Percentiles rank a stretch among this genome's conserved stretches.
Conservation (phyloP, 2,113 vertebrate genomes). For the Jacana jacana region DNA sequence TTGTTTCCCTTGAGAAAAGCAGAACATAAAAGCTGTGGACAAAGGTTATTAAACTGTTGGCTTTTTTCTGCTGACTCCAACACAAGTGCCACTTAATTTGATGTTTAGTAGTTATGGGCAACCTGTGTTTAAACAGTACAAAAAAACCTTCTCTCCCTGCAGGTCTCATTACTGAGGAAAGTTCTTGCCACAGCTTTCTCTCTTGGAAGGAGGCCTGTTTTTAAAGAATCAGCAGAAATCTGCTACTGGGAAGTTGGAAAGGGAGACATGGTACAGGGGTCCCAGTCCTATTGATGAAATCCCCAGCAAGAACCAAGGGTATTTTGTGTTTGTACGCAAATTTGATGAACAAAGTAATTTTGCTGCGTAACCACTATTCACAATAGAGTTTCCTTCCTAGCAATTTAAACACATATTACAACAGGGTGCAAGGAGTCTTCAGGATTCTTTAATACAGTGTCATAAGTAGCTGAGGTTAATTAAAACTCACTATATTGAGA, state of each 20-base stretch:
- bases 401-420: background rate
- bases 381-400: background rate
- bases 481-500: background rate
- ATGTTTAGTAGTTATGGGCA: background rate
- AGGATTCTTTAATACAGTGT: background rate
- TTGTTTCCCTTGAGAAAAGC: background rate
- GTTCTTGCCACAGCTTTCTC: background rate
- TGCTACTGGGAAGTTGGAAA: background rate
- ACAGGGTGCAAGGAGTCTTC: background rate
- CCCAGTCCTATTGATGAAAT: no score
- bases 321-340: background rate
- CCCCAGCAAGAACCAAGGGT: background rate
- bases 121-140: background rate
- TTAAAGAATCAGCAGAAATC: background rate
- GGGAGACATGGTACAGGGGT: background rate
- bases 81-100: background rate
- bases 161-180: constrained; percentile 21
- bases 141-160: background rate
- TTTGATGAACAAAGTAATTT: background rate
- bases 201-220: background rate
- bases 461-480: background rate
- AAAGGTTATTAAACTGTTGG: background rate
- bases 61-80: background rate
- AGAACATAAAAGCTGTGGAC: background rate
- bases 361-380: background rate